Evolutionary conservation across 2,888 invertebrate species (phyloP), one percentile per base, ranked within the genome.

Genomic region (Eupithecia centaureata): DNA sequence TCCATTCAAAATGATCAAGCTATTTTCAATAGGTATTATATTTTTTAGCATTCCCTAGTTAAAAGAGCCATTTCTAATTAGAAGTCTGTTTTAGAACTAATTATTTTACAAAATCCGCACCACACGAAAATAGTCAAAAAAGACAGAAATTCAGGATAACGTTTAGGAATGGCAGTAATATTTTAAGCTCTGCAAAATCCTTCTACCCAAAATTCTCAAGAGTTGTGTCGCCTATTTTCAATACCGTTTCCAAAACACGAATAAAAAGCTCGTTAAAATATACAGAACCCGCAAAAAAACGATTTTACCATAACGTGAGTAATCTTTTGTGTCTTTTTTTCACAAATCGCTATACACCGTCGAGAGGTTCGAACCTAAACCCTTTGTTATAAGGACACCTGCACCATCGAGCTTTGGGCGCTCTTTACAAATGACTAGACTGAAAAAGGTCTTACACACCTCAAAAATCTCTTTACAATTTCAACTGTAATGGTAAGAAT

Each of bases 351-450:
- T 84, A 76, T 86, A 84, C 84, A 86, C 82, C 73, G 72, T 71
- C 71, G 70, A 75, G 82, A 77, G 86, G 86, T 86, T 90, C 87
- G 86, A 91, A 90, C 82, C 86, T 82, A 80, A 85, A 81, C 85
- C 83, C 90, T 87, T 92, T 92, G 92, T 92, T 87, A 79, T 77
- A 71, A 76, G 84, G 82, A 92, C 92, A 92, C 92, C 92, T 92
- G 91, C 91, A 85, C 85, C 80, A 86, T 90, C 82, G 82, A 86
- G 83, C 85, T 78, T 81, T 89, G 90, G 92, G 91, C 90, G 91
- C 90, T 86, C 86, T 90, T 89, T 84, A 83, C 74, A 69, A 47
- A 75, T 63, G 72, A 61, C 80, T 77, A 90, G 87, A 90, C 87
- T 65, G 58, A 22, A 82, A 70, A 90, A 84, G 38, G 78, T 63